phyloP scores from a whole-genome alignment of 2,888 invertebrate species.

The Thereva nobilitata region DNA sequence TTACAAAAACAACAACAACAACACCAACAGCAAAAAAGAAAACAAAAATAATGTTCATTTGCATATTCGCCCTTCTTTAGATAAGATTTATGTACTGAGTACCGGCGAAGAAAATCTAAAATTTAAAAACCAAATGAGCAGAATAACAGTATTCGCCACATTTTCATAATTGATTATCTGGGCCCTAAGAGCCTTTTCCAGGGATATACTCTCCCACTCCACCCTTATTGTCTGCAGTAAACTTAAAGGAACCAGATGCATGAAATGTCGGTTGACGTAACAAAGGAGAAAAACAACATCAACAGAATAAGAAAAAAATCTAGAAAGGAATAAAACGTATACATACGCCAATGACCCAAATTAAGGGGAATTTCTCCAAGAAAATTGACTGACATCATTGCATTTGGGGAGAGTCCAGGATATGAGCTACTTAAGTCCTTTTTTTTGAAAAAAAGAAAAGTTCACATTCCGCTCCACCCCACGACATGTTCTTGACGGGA shows the following conservation, averaged over 20 bases:
- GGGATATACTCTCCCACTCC: conserved; percentile 5
- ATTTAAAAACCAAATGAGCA: conserved; percentile 29
- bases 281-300: no score
- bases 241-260: not conserved
- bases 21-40: no score
- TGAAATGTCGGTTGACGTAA: no score
- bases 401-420: conserved; percentile 17
- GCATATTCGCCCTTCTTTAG: no score
- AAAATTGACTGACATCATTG: conserved; percentile 21
- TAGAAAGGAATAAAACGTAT: not conserved
- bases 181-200: conserved; percentile 24
- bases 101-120: conserved; percentile 3
- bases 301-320: no score
- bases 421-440: conserved; percentile 20
- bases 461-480: no score
- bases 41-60: no score
- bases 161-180: conserved; percentile 34
- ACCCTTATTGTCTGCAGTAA: not conserved
- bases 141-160: conserved; percentile 29
- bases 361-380: conserved; percentile 14
- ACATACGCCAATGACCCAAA: conserved; percentile 24
- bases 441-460: no score
- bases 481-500: no score
- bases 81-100: no score
- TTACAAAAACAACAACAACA: no score